phyloP scores from a whole-genome alignment of 2,888 invertebrate genomes.

The Neoitamus cyanurus region DNA sequence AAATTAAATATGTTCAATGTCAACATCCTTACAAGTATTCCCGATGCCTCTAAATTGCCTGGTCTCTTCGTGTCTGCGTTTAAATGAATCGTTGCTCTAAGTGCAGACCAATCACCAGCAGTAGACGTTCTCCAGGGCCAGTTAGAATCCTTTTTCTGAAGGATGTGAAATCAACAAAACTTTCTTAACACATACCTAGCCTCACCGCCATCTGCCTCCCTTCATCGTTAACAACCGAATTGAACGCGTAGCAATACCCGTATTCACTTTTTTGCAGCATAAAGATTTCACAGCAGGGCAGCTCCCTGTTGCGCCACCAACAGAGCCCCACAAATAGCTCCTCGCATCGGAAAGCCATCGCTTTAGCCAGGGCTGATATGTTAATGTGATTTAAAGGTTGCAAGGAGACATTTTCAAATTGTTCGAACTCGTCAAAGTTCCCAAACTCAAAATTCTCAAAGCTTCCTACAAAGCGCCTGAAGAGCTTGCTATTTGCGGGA shows the following conservation, averaged over 20 bases:
- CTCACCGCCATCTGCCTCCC: constrained; percentile 50
- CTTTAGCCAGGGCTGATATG: constrained; percentile 56
- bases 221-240: constrained; percentile 63
- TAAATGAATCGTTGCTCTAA: constrained; percentile 45
- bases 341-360: constrained; percentile 60
- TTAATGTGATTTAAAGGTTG: constrained; percentile 58
- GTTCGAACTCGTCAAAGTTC: constrained; percentile 59
- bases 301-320: constrained; percentile 63
- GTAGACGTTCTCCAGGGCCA: constrained; percentile 54
- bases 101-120: constrained; percentile 55
- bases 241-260: constrained; percentile 67
- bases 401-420: constrained; percentile 51
- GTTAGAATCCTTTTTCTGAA: constrained; percentile 31
- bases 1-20: too few species aligned
- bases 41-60: constrained; percentile 33
- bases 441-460: constrained; percentile 61
- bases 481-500: constrained; percentile 55
- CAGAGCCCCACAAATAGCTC: constrained; percentile 62
- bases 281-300: constrained; percentile 66
- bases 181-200: constrained; percentile 60
- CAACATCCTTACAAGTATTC: constrained; percentile 45
- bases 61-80: neutral
- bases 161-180: constrained; percentile 30
- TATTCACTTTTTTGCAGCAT: constrained; percentile 66
- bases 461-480: constrained; percentile 56